A percentile compares a stretch with the other conserved stretches of the same genome.
phyloP scores from a whole-genome alignment of 2,113 vertebrate species.

The Cyprinodon brontotheroides region DNA sequence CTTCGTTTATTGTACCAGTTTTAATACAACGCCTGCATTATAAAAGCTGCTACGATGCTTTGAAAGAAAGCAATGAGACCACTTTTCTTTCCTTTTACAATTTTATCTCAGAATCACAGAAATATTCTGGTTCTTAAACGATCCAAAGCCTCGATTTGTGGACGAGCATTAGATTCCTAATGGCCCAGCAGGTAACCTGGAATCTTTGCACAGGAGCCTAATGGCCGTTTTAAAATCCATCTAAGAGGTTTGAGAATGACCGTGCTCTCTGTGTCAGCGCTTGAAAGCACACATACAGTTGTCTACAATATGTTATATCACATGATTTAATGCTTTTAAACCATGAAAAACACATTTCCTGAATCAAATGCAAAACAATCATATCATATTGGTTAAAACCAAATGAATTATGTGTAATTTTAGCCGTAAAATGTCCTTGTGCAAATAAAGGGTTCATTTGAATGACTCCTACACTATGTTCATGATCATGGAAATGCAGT shows the following conservation, averaged over 20 bases:
- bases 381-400: constrained; percentile 27
- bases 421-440: constrained; percentile 43
- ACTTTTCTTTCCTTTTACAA: constrained; percentile 19
- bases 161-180: constrained; percentile 21
- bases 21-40: constrained; percentile 1
- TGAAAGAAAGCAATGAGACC: not conserved
- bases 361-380: constrained; percentile 30
- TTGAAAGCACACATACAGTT: constrained; percentile 4
- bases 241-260: constrained; percentile 42
- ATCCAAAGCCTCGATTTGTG: constrained; percentile 1
- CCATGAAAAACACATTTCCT: constrained; percentile 52
- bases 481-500: constrained; percentile 17
- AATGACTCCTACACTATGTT: constrained; percentile 22
- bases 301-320: constrained; percentile 10
- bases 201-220: constrained; percentile 24
- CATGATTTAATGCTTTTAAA: constrained; percentile 40
- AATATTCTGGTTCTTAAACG: constrained; percentile 24
- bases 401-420: constrained; percentile 34
- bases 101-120: constrained; percentile 30
- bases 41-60: constrained; percentile 16
- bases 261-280: constrained; percentile 19
- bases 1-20: not conserved
- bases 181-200: not conserved
- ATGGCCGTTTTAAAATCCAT: constrained; percentile 31
- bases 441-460: constrained; percentile 39